Conservation (phyloP, 2,797 vertebrate genomes). For the Clarias platycephalus region DNA sequence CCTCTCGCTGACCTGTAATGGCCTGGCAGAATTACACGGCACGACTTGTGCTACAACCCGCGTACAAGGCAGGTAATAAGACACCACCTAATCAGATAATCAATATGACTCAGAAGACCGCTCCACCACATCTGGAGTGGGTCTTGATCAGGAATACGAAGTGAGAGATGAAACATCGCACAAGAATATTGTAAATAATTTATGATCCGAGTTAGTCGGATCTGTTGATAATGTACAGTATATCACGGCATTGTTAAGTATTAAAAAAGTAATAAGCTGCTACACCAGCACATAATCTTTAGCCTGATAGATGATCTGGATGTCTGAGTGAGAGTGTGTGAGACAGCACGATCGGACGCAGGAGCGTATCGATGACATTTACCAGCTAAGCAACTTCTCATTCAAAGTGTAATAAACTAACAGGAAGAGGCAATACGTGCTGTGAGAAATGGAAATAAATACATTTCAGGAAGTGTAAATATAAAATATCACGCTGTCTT, state of each 20-base stretch:
- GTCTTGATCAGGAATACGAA: neutral
- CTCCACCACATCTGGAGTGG: no score
- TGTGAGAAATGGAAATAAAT: slow-evolving; percentile 4
- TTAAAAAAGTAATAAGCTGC: neutral
- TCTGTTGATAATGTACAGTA: no score
- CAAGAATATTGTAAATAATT: neutral
- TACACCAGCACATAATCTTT: neutral
- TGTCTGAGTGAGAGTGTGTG: neutral
- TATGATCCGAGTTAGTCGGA: neutral
- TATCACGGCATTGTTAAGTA: neutral
- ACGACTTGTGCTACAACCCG: slow-evolving; percentile 19
- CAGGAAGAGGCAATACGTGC: neutral
- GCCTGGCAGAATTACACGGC: slow-evolving; percentile 38
- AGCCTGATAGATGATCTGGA: slow-evolving; percentile 4
- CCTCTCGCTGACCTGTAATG: slow-evolving; percentile 41
- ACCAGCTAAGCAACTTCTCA: slow-evolving; percentile 12
- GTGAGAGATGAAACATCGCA: neutral
- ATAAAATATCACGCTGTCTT: slow-evolving; percentile 18
- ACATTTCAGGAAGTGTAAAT: slow-evolving; percentile 17
- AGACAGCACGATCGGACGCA: neutral
- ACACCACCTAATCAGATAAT: slow-evolving; percentile 28
- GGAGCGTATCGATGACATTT: neutral
- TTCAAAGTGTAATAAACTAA: slow-evolving; percentile 17
- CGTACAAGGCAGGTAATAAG: slow-evolving; percentile 31
- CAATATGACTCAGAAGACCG: neutral